A percentile compares a stretch with the other conserved stretches of the same genome.
Conservation (phyloP, 2,888 invertebrate genomes). For the Cheiracanthium punctorium region DNA sequence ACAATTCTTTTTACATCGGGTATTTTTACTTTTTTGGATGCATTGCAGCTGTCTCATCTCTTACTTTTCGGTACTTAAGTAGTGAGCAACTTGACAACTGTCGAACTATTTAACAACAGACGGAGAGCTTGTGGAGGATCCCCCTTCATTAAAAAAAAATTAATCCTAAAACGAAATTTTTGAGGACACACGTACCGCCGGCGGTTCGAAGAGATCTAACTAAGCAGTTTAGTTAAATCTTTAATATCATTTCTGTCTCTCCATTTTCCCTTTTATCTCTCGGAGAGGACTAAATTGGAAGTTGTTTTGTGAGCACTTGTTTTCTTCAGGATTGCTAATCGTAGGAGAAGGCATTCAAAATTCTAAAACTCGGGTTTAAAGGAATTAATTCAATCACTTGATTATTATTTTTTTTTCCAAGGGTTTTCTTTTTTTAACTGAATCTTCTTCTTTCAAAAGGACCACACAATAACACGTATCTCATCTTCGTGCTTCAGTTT, state of each 20-base stretch:
- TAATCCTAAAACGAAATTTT: too few species aligned
- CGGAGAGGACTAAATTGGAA: constrained; percentile 47
- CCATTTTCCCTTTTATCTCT: constrained; percentile 19
- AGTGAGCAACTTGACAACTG: too few species aligned
- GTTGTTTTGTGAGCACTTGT: constrained; percentile 68
- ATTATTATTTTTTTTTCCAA: constrained; percentile 18
- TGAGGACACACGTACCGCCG: not conserved
- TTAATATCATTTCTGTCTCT: not conserved
- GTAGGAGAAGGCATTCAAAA: constrained; percentile 62
- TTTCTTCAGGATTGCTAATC: constrained; percentile 62
- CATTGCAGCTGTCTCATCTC: not conserved
- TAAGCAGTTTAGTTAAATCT: not conserved
- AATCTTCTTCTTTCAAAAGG: not conserved
- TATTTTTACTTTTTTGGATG: too few species aligned
- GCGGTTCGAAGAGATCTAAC: not conserved
- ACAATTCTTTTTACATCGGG: too few species aligned
- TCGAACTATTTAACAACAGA: too few species aligned
- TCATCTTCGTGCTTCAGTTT: constrained; percentile 22
- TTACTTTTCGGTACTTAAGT: too few species aligned
- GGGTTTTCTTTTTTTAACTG: too few species aligned
- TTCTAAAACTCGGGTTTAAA: constrained; percentile 28
- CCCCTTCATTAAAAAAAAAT: too few species aligned
- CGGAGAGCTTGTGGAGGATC: too few species aligned
- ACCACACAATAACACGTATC: not conserved
- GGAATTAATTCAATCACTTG: constrained; percentile 17